Base-by-base conservation (phyloP, 2,888 invertebrate genomes). In the Phyllotreta cruciferae region DNA sequence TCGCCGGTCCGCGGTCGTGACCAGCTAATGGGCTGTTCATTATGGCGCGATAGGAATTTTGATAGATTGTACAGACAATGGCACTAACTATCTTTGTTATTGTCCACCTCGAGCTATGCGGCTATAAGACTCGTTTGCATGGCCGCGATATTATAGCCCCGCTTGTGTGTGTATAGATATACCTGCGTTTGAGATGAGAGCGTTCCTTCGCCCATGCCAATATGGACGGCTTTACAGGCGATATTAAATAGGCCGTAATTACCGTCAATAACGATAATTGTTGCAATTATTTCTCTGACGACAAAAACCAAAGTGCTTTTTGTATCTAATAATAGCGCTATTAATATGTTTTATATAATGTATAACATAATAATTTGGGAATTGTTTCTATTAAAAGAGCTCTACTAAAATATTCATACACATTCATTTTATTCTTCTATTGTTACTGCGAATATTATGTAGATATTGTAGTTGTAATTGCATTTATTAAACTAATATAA, bases 11-110 rank as follows among this genome's bases (percentile, higher is more conserved):
- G 11, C 7, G 53, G 42, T 60, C 60, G 60, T 60, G 60, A 60
- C 60, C 60, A 54, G 41, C 61, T 64, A 64, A 64, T 61, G 64
- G 57, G 56, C 64, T 61, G 64, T 64, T 64, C 61, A 64, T 64
- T 64, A 64, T 64, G 64, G 64, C 60, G 64, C 54, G 64, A 64
- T 64, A 64, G 64, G 64, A 64, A 64, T 64, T 64, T 64, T 64
- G 64, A 64, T 64, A 60, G 60, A 64, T 64, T 52, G 60, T 52
- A 53, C 60, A 56, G 44, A 64, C 64, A 64, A 64, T 64, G 52
- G 60, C 60, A 56, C 39, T 53, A 45, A 50, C 56, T 61, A 54
- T 58, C 49, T 52, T 14, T 54, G 54, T 64, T 53, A 60, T 61
- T 47, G 60, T 64, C 60, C 60, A 60, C 60, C 45, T 60, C 60